phyloP scores from a whole-genome alignment of 2,888 invertebrate genomes.

The Corbicula japonica region DNA sequence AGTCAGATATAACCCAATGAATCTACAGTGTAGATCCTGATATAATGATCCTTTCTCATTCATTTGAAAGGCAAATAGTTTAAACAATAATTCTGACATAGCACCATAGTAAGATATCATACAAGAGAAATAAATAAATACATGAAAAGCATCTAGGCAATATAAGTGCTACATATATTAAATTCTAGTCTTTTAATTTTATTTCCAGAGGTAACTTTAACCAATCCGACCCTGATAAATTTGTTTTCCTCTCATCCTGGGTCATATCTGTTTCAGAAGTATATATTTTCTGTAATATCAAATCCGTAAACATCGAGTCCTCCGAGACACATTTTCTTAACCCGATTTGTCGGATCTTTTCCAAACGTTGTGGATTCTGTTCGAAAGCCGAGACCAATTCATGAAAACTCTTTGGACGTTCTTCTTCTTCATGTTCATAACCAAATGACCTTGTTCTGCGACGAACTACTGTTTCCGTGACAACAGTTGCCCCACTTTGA shows the following conservation, averaged over 20 bases:
- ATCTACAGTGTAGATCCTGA: no score
- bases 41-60: no score
- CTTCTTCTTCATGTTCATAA: constrained; percentile 56
- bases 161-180: no score
- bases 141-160: no score
- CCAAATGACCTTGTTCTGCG: constrained; percentile 50
- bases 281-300: constrained; percentile 71
- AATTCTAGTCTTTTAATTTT: constrained; percentile 21
- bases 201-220: constrained; percentile 42
- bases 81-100: no score
- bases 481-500: no score
- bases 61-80: no score
- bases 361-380: constrained; percentile 66
- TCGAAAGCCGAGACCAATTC: constrained; percentile 80
- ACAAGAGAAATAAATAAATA: no score
- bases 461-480: constrained; percentile 40
- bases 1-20: no score
- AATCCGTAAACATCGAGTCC: constrained; percentile 72
- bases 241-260: constrained; percentile 5
- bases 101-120: no score
- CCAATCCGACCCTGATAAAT: constrained; percentile 22
- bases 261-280: constrained; percentile 57
- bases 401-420: constrained; percentile 81
- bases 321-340: constrained; percentile 79
- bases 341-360: constrained; percentile 62